Base-by-base conservation (phyloP, 2,113 vertebrate species). In the Grantiella picta region DNA sequence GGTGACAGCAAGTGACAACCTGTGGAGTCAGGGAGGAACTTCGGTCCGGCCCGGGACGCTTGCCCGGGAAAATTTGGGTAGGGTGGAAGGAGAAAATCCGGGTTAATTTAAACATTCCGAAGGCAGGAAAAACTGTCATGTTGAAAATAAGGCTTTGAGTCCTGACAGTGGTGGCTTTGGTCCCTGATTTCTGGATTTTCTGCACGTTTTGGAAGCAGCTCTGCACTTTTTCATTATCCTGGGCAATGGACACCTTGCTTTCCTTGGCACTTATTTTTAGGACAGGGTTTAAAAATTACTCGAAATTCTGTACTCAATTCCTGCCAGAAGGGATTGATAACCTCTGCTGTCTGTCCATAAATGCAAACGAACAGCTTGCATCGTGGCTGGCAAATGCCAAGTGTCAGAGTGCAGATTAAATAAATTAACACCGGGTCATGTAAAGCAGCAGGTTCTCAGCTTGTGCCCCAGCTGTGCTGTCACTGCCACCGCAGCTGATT, bases 361-460 rank as follows among this genome's bases (percentile, higher is more conserved):
- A 60, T 60, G 59, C 75, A 82, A 68, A 85, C 20, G 35, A 83
- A n/a, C 77, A 85, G 53, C 54, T 82, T 72, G 78, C 45, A 15
- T n/a, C 53, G 14, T 6, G 61, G 40, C 66, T 78, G 90, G 28
- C 61, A 69, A 90, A 69, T 36, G 49, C 29, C 65, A 69, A 69
- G 71, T 20, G 4, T 31, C 47, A 63, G 31, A 61, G 73, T 36
- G 53, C 61, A 85, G 82, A 85, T 94, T 83, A 92, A 94, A 82
- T 63, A 52, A 54, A 89, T 95, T 85, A 85, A 90, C 94, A 77
- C 63, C 2, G 9, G 88, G 56, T 68, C 72, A 52, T 86, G 80
- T 91, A 90, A 94, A 95, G 75, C 87, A 91, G 70, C 61, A 72
- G 87, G 84, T 73, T 45, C 87, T 52, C 85, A 82, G 75, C 24